Evolutionary conservation across 2,113 vertebrate species (phyloP), one percentile per base, ranked within the genome.

Genomic region (Ochotona princeps): DNA sequence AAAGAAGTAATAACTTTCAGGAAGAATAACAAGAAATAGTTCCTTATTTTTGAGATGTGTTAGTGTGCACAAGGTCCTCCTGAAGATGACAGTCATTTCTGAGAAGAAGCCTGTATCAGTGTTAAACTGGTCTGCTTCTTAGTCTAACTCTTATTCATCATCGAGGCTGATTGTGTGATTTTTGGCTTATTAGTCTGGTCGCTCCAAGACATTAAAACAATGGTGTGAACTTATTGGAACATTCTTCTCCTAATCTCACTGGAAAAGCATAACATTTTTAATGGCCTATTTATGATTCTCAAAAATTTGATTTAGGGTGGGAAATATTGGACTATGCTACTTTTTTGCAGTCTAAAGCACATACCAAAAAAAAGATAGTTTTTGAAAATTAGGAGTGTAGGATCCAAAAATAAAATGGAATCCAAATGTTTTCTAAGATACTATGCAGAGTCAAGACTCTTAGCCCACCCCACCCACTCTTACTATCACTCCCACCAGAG

Each of bases 221-320:
- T 97, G 90, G 96, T 95, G 96, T 93, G 90, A 96, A 96, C 49
- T 92, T 94, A 92, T 78, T 96, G 95, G 89, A 96, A 96, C 96
- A 94, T 74, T 95, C 84, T 2, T 88, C 79, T 91, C 73, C 84
- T 96, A 96, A 96, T 97, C 90, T 96, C 94, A 78, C 87, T 95
- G 95, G 96, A 95, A 92, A 96, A 96, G 78, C 87, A 94, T 91
- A 94, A 97, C 86, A 80, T 78, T 95, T 91, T 96, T 96, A 95
- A 96, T 95, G 95, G 86, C 87, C 87, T 94, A 96, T 91, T 96
- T 95, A 96, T 93, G 96, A 84, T 87, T 75, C 78, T 95, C 67
- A 96, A 95, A 97, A 96, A 85, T 73, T 95, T 97, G 93, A 97
- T 95, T 97, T 96, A 96, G 95, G 95, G 91, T 95, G 93, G 94